phyloP scores from a whole-genome alignment of 1,140 invertebrate genomes.

The Calephelis nemesis region DNA sequence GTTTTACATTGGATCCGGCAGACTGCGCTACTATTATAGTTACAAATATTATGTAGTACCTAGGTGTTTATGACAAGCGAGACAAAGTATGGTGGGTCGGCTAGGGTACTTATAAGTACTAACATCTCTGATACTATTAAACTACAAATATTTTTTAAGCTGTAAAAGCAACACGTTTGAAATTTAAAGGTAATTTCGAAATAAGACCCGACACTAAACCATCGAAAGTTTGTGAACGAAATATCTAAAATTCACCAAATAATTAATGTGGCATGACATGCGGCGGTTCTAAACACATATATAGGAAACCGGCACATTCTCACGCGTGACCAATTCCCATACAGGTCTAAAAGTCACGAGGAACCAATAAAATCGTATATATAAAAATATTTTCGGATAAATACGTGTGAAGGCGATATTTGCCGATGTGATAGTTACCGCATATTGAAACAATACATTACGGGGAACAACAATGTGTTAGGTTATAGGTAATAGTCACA shows the following conservation, averaged over 20 bases:
- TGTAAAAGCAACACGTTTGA: too few relatives aligned
- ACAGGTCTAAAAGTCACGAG: conserved; percentile 29
- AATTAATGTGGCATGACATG: conserved; percentile 10
- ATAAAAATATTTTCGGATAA: conserved; percentile 27
- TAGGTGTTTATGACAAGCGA: too few relatives aligned
- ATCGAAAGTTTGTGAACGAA: too few relatives aligned
- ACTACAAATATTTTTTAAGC: too few relatives aligned
- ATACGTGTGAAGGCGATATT: conserved; percentile 28
- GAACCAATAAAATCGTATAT: conserved; percentile 29
- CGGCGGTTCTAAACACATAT: not conserved
- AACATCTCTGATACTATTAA: too few relatives aligned
- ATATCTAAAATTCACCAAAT: not conserved
- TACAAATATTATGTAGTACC: too few relatives aligned
- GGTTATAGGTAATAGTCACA: conserved; percentile 27
- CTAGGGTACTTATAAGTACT: too few relatives aligned
- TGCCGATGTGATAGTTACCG: conserved; percentile 37
- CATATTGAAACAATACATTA: conserved; percentile 49
- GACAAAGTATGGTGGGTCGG: too few relatives aligned
- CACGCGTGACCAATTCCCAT: conserved; percentile 33
- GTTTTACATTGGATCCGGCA: too few relatives aligned
- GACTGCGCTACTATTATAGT: too few relatives aligned
- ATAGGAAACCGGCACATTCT: conserved; percentile 1
- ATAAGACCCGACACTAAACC: too few relatives aligned
- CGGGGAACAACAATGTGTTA: conserved; percentile 21
- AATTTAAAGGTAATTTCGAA: too few relatives aligned